Base-by-base conservation (phyloP, 2,113 vertebrate genomes). In the Notarius quadriscutis region DNA sequence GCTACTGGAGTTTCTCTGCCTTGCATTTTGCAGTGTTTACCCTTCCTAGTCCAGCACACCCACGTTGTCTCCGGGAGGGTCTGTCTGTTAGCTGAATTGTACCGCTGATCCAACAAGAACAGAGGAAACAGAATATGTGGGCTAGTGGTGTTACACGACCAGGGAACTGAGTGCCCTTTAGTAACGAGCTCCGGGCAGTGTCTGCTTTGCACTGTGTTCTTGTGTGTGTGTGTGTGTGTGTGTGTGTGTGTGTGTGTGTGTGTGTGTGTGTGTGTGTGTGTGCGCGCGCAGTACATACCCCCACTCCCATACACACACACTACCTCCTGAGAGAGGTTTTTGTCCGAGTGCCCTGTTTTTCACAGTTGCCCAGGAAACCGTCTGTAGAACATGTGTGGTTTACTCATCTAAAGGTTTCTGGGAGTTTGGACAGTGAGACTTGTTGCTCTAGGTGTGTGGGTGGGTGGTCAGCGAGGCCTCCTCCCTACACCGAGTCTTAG, bases 311-410 rank as follows among this genome's bases (percentile, higher is more conserved):
- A 69, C 57, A 50, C 51, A 84, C 57, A 18, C 53, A 57, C 77
- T 58, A 30, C 78, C n/a, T 80, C 78, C 53, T 80, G 55, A 58
- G 55, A 80, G 53, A n/a, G 48, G 74, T 22, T 88, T 67, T 60
- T 62, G 67, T 87, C 60, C 34, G 18, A 20, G 55, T 55, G 11
- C 30, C 58, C 34, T 74, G 75, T 81, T 69, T 87, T 85, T 74
- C 41, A 7, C 75, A 14, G 65, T 88, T 80, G n/a, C 77, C 75
- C 20, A 60, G 83, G 83, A 30, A 81, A 88, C 87, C 51, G 80
- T 30, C 84, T 65, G 57, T 30, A 60, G 75, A 79, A 67, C 58
- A 77, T 69, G 82, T 79, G 82, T 88, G 87, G 72, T 88, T 88
- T 88, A 80, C 74, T 51, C 82, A 88, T 88, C 82, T 67, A 48